A percentile compares a stretch with the other conserved stretches of the same genome.
Conservation (phyloP, 2,888 invertebrate genomes). For the Frankliniella intonsa region DNA sequence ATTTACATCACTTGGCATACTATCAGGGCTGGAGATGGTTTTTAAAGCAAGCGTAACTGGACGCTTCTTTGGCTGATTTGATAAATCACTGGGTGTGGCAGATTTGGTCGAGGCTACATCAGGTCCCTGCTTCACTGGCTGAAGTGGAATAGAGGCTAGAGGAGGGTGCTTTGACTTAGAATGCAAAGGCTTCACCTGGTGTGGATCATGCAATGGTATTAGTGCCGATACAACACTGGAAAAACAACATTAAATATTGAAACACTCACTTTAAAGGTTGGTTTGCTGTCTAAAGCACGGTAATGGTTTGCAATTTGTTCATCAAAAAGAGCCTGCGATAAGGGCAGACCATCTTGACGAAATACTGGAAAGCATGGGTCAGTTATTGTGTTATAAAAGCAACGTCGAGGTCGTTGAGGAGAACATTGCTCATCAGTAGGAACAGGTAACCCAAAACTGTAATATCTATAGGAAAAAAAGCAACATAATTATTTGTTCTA, state of each 20-base stretch:
- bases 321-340: constrained; percentile 67
- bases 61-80: background rate
- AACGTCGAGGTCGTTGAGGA: background rate
- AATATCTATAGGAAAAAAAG: constrained; percentile 46
- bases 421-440: constrained; percentile 6
- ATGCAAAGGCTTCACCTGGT: background rate
- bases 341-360: constrained; percentile 66
- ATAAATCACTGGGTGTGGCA: background rate
- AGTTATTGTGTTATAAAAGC: constrained; percentile 63
- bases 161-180: background rate
- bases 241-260: background rate
- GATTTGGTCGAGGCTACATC: background rate
- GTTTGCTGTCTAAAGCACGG: constrained; percentile 48
- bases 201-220: background rate
- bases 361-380: constrained; percentile 76
- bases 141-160: background rate
- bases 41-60: background rate
- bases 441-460: constrained; percentile 47
- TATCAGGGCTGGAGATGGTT: constrained; percentile 11
- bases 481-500: background rate
- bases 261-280: constrained; percentile 37
- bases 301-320: constrained; percentile 64
- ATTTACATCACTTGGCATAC: background rate
- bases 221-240: background rate
- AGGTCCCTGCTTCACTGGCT: background rate